These are phyloP conservation scores for Parambassis ranga DNA, from an alignment of 2,797 vertebrate genomes.

Conservation along the genomic window DNA sequence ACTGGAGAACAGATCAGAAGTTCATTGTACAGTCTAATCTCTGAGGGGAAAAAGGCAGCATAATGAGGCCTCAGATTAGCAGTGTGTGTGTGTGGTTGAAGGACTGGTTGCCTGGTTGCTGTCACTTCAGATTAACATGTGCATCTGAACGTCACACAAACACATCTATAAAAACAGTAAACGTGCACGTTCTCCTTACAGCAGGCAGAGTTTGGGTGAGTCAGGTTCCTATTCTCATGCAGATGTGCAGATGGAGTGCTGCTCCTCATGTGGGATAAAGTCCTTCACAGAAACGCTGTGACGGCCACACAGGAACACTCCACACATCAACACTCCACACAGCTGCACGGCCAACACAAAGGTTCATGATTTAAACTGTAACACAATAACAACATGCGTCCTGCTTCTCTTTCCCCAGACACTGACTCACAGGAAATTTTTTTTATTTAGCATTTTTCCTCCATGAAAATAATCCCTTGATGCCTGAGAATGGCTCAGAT, in stretches of 20 bases:
- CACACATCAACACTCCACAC: too few species aligned
- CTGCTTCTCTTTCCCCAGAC: too few species aligned
- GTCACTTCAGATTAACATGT: conserved; percentile 51
- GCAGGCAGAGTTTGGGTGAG: neutral
- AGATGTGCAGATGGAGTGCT: conserved; percentile 38
- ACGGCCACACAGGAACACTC: too few species aligned
- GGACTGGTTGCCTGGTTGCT: conserved; percentile 2
- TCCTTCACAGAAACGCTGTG: neutral
- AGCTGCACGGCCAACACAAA: too few species aligned
- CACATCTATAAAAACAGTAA: too few species aligned
- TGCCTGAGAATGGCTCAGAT: too few species aligned
- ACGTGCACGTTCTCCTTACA: too few species aligned
- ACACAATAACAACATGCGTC: too few species aligned
- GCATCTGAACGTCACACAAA: conserved; percentile 10
- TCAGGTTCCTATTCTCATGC: conserved; percentile 24
- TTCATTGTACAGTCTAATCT: conserved; percentile 54
- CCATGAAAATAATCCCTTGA: too few species aligned
- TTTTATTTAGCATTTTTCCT: too few species aligned
- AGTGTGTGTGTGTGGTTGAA: conserved; percentile 13
- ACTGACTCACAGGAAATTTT: too few species aligned
- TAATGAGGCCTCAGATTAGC: conserved; percentile 49
- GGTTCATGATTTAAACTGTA: too few species aligned
- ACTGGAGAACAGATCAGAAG: conserved; percentile 42
- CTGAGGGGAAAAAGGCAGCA: conserved; percentile 30
- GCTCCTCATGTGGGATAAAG: conserved; percentile 28